A percentile compares a stretch with the other conserved stretches of the same genome.
These are phyloP conservation scores for Cyrtodaria siliqua DNA, from an alignment of 2,888 invertebrate genomes.

Conservation along the genomic window DNA sequence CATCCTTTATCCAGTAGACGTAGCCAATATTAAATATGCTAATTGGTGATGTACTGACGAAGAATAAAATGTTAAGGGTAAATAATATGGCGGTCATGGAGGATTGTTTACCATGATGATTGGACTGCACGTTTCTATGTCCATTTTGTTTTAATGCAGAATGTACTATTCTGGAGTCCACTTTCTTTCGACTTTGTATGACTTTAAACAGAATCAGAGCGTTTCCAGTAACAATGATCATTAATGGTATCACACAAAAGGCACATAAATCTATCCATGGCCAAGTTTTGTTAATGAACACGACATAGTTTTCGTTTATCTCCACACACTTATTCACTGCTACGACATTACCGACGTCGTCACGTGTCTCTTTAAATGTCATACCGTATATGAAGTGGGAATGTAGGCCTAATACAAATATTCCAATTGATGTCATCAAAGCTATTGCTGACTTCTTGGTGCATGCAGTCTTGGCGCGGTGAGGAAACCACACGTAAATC, in stretches of 20 bases:
- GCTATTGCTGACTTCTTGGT: conserved; percentile 57
- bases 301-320: conserved; percentile 42
- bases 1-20: conserved; percentile 49
- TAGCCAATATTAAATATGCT: conserved; percentile 69
- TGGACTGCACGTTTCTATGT: too few relatives aligned
- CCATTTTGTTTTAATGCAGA: too few relatives aligned
- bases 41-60: conserved; percentile 73
- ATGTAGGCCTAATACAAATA: conserved; percentile 65
- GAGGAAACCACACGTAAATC: conserved; percentile 75
- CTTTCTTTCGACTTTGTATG: conserved; percentile 54
- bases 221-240: conserved; percentile 75
- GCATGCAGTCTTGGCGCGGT: conserved; percentile 68
- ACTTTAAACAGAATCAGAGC: conserved; percentile 72
- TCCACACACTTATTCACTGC: conserved; percentile 42
- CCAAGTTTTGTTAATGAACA: conserved; percentile 69
- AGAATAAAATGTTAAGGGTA: conserved; percentile 71
- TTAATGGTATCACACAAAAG: conserved; percentile 74
- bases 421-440: conserved; percentile 48
- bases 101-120: conserved; percentile 46
- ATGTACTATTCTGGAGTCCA: conserved; percentile 5
- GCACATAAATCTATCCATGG: conserved; percentile 79
- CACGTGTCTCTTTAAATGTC: conserved; percentile 25
- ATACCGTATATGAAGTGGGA: conserved; percentile 71
- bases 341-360: neutral
- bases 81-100: conserved; percentile 76